Base-by-base conservation (phyloP, 2,113 vertebrate species). In the Grallaria varia region DNA sequence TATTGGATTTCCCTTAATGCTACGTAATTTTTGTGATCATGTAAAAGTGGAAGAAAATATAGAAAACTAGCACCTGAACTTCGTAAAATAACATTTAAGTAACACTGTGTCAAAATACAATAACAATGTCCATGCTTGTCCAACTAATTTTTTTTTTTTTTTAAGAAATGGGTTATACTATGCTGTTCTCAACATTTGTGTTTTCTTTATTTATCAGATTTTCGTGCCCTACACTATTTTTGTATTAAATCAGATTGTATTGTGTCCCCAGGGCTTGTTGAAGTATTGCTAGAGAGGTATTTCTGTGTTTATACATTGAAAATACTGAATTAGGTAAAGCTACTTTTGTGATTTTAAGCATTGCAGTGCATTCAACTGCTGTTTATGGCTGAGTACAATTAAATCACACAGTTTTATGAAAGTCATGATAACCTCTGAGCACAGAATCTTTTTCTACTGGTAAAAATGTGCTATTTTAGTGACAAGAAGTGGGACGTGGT, bases 1-100 rank as follows among this genome's bases (percentile, higher is more conserved):
- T 94, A 67, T 53, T 84, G 94, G 62, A 72, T 91, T 95, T 96
- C 81, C 89, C 47, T 96, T 97, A 95, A 94, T 69, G 68, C 91
- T 92, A 59, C 75, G 80, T 94, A 68, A 56, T 69, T 93, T 97
- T 93, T 52, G 78, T 93, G 90, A 92, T 92, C 88, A 11, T 62
- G 64, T 79, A 66, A 72, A 95, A 71, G 47, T 37, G 76, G 47
- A 87, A 63, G 42, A 67, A 95, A 92, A 78, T 75, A 62, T 22
- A 63, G 42, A 87, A 95, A 92, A 85, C 39, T 89, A 91, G n/a
- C 19, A 91, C 69, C n/a, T 89, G 53, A 91, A 75, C 42, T 35
- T 87, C 50, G 85, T n/a, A 85, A 74, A 96, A 96, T 84, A 91
- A 95, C 39, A 23, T 59, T 74, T 56, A 74, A 68, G 56, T 72